A percentile compares a stretch with the other conserved stretches of the same genome.
These are phyloP conservation scores for Drosophila sucinea DNA, from an alignment of 1,140 invertebrate species.

Conservation along the genomic window DNA sequence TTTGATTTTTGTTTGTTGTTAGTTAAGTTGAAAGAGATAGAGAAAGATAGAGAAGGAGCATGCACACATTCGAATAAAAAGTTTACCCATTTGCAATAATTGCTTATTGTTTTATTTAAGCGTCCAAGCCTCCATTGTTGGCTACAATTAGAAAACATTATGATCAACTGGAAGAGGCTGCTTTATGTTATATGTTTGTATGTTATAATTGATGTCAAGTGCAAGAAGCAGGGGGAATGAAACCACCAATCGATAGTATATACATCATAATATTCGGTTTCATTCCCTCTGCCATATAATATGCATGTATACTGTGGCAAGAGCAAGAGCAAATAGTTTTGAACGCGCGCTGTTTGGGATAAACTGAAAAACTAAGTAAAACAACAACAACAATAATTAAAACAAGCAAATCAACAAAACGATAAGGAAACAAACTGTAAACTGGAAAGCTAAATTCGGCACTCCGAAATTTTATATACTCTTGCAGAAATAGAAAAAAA, in stretches of 20 bases:
- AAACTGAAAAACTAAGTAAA: neutral
- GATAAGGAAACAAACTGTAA: neutral
- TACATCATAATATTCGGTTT: neutral
- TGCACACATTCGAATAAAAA: conserved; percentile 79
- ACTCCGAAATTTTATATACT: neutral
- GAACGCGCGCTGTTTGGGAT: neutral
- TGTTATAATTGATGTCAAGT: neutral
- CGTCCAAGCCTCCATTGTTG: conserved; percentile 83
- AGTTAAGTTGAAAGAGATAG: neutral
- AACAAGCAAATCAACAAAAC: neutral
- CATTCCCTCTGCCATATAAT: neutral
- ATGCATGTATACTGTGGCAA: neutral
- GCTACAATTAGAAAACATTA: conserved; percentile 82
- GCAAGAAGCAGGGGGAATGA: conserved; percentile 36
- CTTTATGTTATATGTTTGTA: conserved; percentile 26
- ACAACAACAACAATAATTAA: neutral
- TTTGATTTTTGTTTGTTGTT: conserved; percentile 24
- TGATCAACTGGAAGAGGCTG: conserved; percentile 60
- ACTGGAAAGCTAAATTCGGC: neutral
- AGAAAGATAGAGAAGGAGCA: conserved; percentile 43
- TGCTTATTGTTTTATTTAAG: conserved; percentile 83
- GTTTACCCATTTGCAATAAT: conserved; percentile 82
- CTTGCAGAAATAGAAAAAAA: neutral
- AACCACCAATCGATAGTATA: conserved; percentile 14
- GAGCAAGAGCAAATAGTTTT: neutral